phyloP scores from a whole-genome alignment of 2,888 invertebrate species.

The Philaethria dido region DNA sequence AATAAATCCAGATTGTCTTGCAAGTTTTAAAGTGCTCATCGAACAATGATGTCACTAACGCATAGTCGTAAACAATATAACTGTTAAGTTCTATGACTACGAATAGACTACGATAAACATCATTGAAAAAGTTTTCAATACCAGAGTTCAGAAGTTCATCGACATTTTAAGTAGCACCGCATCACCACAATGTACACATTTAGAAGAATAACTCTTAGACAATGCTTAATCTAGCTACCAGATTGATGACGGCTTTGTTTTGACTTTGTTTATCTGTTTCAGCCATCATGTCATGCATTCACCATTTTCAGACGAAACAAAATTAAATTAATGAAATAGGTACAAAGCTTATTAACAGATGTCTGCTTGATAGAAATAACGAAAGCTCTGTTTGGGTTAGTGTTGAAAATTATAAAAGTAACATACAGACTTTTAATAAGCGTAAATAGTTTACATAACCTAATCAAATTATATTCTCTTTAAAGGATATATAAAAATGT shows the following conservation, averaged over 20 bases:
- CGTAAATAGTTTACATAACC: neutral
- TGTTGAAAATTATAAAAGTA: conserved; percentile 6
- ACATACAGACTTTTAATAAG: neutral
- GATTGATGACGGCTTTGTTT: conserved; percentile 55
- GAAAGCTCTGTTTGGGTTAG: neutral
- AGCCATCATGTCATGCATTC: conserved; percentile 42
- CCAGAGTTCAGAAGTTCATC: conserved; percentile 59
- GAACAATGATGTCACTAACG: conserved; percentile 37
- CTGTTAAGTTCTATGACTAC: conserved; percentile 38
- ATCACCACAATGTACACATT: conserved; percentile 55
- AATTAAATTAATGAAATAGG: conserved; percentile 41
- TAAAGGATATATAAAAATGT: neutral
- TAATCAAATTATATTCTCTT: neutral
- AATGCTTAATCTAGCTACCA: conserved; percentile 55
- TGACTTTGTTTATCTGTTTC: conserved; percentile 44
- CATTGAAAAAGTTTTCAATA: conserved; percentile 65
- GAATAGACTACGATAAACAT: conserved; percentile 57
- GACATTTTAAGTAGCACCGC: conserved; percentile 61
- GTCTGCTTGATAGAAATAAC: conserved; percentile 26
- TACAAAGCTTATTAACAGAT: conserved; percentile 39
- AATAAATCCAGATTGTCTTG: conserved; percentile 45
- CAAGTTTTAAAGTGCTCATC: conserved; percentile 48
- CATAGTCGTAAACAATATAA: conserved; percentile 42
- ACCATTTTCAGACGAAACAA: conserved; percentile 43
- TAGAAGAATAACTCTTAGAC: conserved; percentile 60